phyloP scores from a whole-genome alignment of 2,888 invertebrate species.

The Vanessa cardui region DNA sequence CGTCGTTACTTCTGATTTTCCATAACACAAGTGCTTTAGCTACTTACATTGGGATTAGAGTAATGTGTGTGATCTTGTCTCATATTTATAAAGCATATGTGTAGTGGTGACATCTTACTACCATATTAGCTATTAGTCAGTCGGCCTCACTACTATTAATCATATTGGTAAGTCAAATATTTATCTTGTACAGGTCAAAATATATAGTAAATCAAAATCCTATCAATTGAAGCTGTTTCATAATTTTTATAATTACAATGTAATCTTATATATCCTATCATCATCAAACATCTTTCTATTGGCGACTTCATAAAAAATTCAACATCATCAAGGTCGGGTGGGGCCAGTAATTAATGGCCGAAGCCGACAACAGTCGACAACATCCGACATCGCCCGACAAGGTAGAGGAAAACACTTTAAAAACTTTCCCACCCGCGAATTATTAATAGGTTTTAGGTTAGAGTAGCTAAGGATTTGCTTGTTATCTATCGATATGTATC shows the following conservation, averaged over 20 bases:
- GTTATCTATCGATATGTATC: slow-evolving; percentile 39
- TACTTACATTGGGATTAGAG: too few relatives aligned
- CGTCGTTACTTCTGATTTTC: too few relatives aligned
- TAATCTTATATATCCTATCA: slow-evolving; percentile 10
- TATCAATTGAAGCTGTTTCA: background rate
- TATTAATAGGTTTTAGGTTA: slow-evolving; percentile 77
- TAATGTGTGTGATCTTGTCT: too few relatives aligned
- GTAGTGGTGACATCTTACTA: too few relatives aligned
- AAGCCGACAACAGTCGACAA: slow-evolving; percentile 49
- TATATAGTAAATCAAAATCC: background rate
- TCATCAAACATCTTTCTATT: background rate
- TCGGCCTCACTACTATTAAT: too few relatives aligned
- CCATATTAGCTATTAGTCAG: too few relatives aligned
- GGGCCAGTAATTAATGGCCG: slow-evolving; percentile 67
- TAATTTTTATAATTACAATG: slow-evolving; percentile 5
- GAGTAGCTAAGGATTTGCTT: slow-evolving; percentile 52
- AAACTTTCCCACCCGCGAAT: slow-evolving; percentile 75
- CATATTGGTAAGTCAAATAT: too few relatives aligned
- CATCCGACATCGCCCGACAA: slow-evolving; percentile 49
- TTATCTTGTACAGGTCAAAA: too few relatives aligned
- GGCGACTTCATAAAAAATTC: slow-evolving; percentile 60
- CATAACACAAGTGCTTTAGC: too few relatives aligned
- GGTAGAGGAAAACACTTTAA: slow-evolving; percentile 74
- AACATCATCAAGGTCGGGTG: slow-evolving; percentile 64
- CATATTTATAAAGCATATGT: too few relatives aligned